Evolutionary conservation across 2,113 vertebrate genomes (phyloP).

Genomic region (Heterocephalus glaber): DNA sequence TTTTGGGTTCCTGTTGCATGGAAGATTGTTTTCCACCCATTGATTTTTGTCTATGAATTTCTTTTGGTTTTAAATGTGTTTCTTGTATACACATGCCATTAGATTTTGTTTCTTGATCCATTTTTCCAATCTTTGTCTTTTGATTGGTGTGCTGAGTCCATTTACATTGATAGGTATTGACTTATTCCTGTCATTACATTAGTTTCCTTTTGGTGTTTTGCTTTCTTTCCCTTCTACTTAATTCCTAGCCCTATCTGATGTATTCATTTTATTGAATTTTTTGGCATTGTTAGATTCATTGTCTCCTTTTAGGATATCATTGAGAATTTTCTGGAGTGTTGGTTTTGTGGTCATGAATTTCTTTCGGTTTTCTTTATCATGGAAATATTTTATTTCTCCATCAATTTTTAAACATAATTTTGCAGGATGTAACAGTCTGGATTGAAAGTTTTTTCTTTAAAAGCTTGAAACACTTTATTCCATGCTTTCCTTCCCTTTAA

Average conservation of each 20-base stretch:
- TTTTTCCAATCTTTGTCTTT: background rate
- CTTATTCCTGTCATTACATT: background rate
- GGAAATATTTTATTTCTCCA: background rate
- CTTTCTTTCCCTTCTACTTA: background rate
- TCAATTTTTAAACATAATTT: background rate
- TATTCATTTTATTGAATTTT: background rate
- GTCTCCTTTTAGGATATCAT: background rate
- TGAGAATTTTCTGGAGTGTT: background rate
- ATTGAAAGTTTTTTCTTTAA: background rate
- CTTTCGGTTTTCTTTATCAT: background rate
- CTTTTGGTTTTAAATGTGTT: background rate
- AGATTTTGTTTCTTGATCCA: background rate
- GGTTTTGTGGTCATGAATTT: background rate
- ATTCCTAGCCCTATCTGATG: background rate
- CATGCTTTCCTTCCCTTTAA: background rate
- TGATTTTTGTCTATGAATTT: background rate
- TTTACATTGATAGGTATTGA: background rate
- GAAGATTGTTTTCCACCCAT: background rate
- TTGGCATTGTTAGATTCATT: background rate
- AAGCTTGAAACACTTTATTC: background rate
- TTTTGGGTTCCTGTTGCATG: background rate
- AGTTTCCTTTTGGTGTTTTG: background rate
- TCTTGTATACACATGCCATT: background rate
- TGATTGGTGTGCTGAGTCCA: background rate
- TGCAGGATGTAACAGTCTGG: background rate